Percentiles rank a stretch among this genome's conserved stretches.
These are phyloP conservation scores for Ips nitidus DNA, from an alignment of 1,140 invertebrate genomes.

Conservation along the genomic window DNA sequence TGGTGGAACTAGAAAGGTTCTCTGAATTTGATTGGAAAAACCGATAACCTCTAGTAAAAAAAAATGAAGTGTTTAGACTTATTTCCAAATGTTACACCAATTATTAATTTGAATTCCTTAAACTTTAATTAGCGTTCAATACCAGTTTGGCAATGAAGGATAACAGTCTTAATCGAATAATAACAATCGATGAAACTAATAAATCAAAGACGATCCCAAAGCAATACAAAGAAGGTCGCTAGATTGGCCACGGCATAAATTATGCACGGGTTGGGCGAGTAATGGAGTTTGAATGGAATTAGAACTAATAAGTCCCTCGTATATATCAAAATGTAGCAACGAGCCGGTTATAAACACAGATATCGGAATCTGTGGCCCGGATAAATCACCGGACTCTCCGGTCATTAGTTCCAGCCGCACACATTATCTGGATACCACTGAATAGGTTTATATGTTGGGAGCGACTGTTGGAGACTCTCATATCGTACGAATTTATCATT, in stretches of 20 bases:
- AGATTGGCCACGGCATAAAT: slow-evolving; percentile 1
- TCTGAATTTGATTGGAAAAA: too few species aligned
- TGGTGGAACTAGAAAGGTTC: too few species aligned
- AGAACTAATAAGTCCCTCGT: slow-evolving; percentile 46
- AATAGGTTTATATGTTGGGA: slow-evolving; percentile 36
- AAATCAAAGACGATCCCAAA: slow-evolving; percentile 9
- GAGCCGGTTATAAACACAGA: slow-evolving; percentile 45
- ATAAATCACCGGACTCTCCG: slow-evolving; percentile 52
- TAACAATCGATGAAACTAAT: slow-evolving; percentile 26
- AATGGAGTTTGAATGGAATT: slow-evolving; percentile 26
- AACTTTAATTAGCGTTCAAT: too few species aligned
- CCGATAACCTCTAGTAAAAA: too few species aligned
- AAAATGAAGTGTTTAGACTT: too few species aligned
- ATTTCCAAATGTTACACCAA: too few species aligned
- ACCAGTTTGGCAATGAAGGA: too few species aligned
- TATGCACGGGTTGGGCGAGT: slow-evolving; percentile 3
- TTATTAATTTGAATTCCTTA: too few species aligned
- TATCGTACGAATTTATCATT: slow-evolving; percentile 9
- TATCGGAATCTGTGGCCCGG: slow-evolving; percentile 48
- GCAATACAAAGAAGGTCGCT: slow-evolving; percentile 12
- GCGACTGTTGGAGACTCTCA: slow-evolving; percentile 21
- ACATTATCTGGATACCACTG: slow-evolving; percentile 50
- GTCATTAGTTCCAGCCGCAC: slow-evolving; percentile 51
- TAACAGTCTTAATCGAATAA: too few species aligned
- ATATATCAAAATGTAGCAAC: slow-evolving; percentile 48